Percentiles rank a stretch among this genome's conserved stretches.
Evolutionary conservation across 2,797 vertebrate species (phyloP).

Genomic region (Semaprochilodus insignis): DNA sequence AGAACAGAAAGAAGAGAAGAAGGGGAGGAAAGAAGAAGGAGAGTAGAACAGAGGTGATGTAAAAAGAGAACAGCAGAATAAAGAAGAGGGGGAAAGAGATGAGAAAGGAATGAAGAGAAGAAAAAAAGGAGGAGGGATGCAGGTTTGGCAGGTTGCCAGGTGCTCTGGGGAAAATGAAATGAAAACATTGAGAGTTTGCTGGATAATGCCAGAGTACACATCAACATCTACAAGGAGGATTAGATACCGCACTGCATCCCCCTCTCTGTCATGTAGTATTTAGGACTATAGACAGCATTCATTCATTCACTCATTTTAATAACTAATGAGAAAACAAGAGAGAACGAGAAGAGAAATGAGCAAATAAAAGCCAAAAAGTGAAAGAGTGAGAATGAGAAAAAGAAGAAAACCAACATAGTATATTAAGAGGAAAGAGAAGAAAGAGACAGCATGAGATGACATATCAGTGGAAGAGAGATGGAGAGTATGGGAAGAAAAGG

Average conservation of each 20-base stretch:
- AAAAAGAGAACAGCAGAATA: not conserved
- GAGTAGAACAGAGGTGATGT: not conserved
- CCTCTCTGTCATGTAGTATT: not conserved
- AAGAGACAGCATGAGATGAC: constrained; percentile 26
- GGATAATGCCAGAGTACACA: constrained; percentile 21
- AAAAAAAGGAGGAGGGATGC: not conserved
- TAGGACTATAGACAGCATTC: too few species aligned
- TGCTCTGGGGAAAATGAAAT: not conserved
- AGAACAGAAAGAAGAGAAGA: not conserved
- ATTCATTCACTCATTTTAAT: too few species aligned
- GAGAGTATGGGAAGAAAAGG: too few species aligned
- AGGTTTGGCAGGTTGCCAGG: not conserved
- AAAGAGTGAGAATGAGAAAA: not conserved
- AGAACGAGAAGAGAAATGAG: too few species aligned
- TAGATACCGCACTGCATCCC: not conserved
- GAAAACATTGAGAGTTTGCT: constrained; percentile 17
- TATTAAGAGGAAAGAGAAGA: constrained; percentile 46
- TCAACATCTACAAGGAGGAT: constrained; percentile 1
- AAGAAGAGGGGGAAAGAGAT: not conserved
- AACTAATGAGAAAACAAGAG: too few species aligned
- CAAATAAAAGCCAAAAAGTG: too few species aligned
- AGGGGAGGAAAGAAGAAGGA: not conserved
- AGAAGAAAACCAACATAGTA: not conserved
- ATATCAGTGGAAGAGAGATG: constrained; percentile 12
- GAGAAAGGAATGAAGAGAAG: not conserved